Evolutionary conservation across 2,113 vertebrate species (phyloP), one percentile per base, ranked within the genome.

Genomic region (Gambusia holbrooki): DNA sequence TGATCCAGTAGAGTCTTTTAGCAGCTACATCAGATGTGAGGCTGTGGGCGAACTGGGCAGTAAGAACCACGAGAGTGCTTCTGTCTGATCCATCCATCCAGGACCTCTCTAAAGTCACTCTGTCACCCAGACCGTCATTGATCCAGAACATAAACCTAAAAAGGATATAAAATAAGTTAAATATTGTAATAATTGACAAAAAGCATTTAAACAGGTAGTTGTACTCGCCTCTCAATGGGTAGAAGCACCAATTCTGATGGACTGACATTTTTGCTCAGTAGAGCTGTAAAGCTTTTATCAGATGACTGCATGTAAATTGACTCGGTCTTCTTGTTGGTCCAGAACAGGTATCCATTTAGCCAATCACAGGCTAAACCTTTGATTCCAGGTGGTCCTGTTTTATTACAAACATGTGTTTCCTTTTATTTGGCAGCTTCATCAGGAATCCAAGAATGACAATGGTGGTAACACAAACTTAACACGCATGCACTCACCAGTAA

Each of bases 1-100:
- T 97, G 90, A 98, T 95, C 97, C 97, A 99, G 89, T 96, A 98
- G 0, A 98, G 91, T 42, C 96, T 94, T 67, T 90, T 85, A 29
- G 93, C 91, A 45, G 94, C 89, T 0, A 94, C 90, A 64, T 98
- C 96, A 63, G 96, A 84, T 0, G 93, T 94, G 69, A 98, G 93
- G 11, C 96, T 90, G 62, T 94, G 87, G 1, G 96, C 94, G 5
- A 90, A 84, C 84, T 98, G 96, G 73, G 94, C 90, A 33, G 94
- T 95, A 65, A 96, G 76, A 1, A 94, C 93, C 0, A 73, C 72
- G 69, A 98, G 84, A 27, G 94, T 80, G 22, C 35, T 90, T 66
- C 94, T 80, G 28, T 94, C 92, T 0, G 95, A 96, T 1, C 96
- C 96, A 58, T 98, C 97, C 97, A 99, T 97, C 64, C 95, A 97